Evolutionary conservation across 2,888 invertebrate genomes (phyloP), one percentile per base, ranked within the genome.

Genomic region (Adelphocoris suturalis): DNA sequence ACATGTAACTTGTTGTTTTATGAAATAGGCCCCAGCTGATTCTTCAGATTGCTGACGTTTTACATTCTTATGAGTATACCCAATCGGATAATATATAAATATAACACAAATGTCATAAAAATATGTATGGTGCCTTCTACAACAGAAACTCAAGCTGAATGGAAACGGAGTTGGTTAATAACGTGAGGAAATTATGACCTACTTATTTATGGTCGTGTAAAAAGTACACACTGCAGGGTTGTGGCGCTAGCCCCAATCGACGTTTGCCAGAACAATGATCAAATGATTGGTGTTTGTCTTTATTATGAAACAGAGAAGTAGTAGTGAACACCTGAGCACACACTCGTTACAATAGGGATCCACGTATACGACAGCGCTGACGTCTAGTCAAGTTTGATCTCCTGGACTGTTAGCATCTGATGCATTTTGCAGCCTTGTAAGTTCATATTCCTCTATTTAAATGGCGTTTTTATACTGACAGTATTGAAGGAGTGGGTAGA

Each of bases 321-420:
- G 52, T 23, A 16, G 82, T 4, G 27, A 82, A 27, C 82, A 82
- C 52, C 82, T 82, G 82, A 4, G 27, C 52, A 82, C 48, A 82
- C 52, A 48, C n/a, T 82, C 23, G 13, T 52, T 52, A 82, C 82
- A 27, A 52, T 23, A 52, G 82, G 48, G 14, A 27, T 19, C 82
- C 13, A 19, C 27, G 48, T 12, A 82, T 16, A 27, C 52, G 52
- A 52, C 52, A 52, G 82, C 55, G 12, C 28, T 23, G 27, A 5
- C 48, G 19, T 16, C 48, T 52, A 82, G 82, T 82, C 82, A 82
- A 82, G 82, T 82, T 52, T 82, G 82, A 27, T 82, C 82, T 23
- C 19, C 55, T 27, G 82, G 48, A 0, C 23, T 23, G 82, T 52
- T 82, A 82, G 1, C 82, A 82, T 52, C 82, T 23, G 68, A 5